Conservation (phyloP, 2,797 vertebrate species). For the Poecilia gillii region DNA sequence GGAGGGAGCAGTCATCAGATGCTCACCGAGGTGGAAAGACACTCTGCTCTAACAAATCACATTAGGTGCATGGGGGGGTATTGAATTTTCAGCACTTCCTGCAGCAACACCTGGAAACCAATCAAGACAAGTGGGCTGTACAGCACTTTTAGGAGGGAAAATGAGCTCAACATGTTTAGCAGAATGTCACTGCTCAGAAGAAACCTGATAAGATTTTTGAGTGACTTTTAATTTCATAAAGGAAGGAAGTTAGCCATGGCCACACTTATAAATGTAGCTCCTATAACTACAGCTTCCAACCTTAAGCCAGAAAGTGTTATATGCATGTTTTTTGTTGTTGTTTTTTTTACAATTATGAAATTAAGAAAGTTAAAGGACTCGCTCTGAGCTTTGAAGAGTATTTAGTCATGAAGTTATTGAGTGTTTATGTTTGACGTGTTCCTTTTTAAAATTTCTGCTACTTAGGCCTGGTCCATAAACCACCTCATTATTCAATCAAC, state of each 20-base stretch:
- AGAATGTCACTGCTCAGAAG: neutral
- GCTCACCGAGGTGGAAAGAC: slow-evolving; percentile 26
- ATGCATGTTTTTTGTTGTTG: neutral
- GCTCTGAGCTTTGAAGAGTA: neutral
- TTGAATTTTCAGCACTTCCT: neutral
- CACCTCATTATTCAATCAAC: neutral
- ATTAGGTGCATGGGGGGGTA: neutral
- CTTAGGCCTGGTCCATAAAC: neutral
- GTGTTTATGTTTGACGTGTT: neutral
- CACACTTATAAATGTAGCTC: neutral
- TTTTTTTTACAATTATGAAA: neutral
- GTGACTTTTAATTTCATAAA: neutral
- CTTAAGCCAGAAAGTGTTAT: neutral
- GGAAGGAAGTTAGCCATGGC: neutral
- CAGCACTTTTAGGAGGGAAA: neutral
- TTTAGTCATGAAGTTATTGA: neutral
- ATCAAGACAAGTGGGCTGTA: neutral
- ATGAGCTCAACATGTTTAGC: neutral
- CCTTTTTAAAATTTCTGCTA: neutral
- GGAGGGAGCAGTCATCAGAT: slow-evolving; percentile 15
- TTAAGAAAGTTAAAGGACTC: neutral
- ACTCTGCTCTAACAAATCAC: neutral
- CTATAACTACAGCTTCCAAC: neutral
- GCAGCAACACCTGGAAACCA: slow-evolving; percentile 11
- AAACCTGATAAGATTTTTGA: neutral